Evolutionary conservation across 2,113 vertebrate genomes (phyloP).

Genomic region (Aspiorhynchus laticeps): DNA sequence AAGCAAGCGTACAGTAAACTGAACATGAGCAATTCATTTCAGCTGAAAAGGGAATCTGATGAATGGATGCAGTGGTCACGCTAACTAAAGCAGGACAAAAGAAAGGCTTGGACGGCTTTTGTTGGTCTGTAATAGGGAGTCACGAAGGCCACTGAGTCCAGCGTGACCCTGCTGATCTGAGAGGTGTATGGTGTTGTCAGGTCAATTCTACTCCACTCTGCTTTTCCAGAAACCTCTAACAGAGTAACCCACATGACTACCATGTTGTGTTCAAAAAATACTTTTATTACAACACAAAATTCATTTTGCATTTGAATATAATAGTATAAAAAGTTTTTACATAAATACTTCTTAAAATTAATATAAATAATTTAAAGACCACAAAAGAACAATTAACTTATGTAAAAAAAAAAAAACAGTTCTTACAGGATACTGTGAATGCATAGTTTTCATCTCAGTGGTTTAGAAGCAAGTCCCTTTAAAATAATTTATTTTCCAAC

Average conservation of each 20-base stretch:
- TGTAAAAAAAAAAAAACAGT: conserved; percentile 55
- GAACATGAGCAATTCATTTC: conserved; percentile 9
- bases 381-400: conserved; percentile 66
- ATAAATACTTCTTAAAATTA: conserved; percentile 71
- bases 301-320: conserved; percentile 58
- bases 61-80: conserved; percentile 67
- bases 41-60: conserved; percentile 64
- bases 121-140: conserved; percentile 65
- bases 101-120: conserved; percentile 67
- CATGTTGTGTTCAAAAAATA: conserved; percentile 60
- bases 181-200: conserved; percentile 22
- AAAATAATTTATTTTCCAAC: conserved; percentile 45
- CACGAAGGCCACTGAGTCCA: conserved; percentile 66
- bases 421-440: conserved; percentile 66
- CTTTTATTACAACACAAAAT: conserved; percentile 71
- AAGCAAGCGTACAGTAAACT: not conserved
- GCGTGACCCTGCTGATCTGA: conserved; percentile 68
- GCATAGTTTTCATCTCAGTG: conserved; percentile 63
- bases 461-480: conserved; percentile 73
- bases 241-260: conserved; percentile 24
- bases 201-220: conserved; percentile 37
- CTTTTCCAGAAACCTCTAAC: conserved; percentile 64
- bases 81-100: conserved; percentile 69
- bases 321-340: conserved; percentile 63
- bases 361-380: conserved; percentile 75